Percentiles rank a stretch among this genome's conserved stretches.
These are phyloP conservation scores for Grammomys dolichurus DNA, from an alignment of 2,113 vertebrate genomes.

Conservation along the genomic window DNA sequence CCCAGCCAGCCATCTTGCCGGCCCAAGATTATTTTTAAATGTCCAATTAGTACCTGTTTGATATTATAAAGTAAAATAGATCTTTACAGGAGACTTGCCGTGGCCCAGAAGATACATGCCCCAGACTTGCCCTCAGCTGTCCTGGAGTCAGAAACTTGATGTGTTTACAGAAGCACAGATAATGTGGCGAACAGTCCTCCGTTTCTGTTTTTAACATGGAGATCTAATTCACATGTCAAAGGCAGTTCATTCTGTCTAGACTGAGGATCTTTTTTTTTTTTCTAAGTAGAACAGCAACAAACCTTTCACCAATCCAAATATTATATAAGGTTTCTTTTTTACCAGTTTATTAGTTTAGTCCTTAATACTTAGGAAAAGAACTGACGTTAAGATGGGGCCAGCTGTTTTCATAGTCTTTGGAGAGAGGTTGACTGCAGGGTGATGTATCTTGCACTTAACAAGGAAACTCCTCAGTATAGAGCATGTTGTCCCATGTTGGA, in stretches of 20 bases:
- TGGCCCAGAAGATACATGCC: not conserved
- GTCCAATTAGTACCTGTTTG: not conserved
- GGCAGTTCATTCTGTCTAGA: not conserved
- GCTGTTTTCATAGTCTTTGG: not conserved
- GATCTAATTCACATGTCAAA: conserved; percentile 35
- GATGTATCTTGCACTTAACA: not conserved
- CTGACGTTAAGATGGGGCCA: conserved; percentile 13
- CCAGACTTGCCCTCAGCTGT: not conserved
- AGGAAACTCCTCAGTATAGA: not conserved
- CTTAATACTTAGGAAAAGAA: conserved; percentile 7
- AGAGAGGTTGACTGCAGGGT: not conserved
- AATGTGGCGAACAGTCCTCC: not conserved
- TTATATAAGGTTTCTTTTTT: not conserved
- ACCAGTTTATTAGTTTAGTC: not conserved
- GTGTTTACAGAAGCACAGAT: not conserved
- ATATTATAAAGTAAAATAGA: not conserved
- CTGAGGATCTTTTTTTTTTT: conserved; percentile 25
- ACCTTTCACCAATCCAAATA: not conserved
- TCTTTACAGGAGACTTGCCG: not conserved
- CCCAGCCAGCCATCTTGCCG: not conserved
- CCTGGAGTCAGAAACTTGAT: conserved; percentile 4
- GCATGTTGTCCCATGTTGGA: not conserved
- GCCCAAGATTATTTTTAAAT: not conserved
- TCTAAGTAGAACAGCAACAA: not conserved
- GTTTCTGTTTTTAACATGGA: conserved; percentile 5